Percentiles rank a stretch among this genome's conserved stretches.
phyloP scores from a whole-genome alignment of 2,113 vertebrate genomes.

The Etheostoma spectabile region DNA sequence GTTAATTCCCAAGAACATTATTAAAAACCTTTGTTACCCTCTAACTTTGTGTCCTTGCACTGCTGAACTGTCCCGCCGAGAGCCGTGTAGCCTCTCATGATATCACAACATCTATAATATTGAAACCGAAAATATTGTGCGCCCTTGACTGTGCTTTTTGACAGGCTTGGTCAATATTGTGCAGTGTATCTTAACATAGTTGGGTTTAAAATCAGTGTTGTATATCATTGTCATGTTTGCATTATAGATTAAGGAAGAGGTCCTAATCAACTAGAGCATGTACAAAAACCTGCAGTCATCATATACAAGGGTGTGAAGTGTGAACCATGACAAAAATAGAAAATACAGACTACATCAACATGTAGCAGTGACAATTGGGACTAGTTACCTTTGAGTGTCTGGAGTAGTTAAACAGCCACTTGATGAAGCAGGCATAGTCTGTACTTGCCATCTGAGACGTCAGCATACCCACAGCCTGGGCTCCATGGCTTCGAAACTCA shows the following conservation, averaged over 20 bases:
- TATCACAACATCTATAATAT: no score
- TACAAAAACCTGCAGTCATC: background rate
- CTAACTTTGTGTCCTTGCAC: no score
- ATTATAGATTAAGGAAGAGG: no score
- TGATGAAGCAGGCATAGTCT: slow-evolving; percentile 88
- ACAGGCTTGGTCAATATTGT: background rate
- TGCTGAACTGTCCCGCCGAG: no score
- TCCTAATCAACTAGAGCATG: background rate
- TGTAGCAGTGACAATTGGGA: background rate
- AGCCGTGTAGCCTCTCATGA: no score
- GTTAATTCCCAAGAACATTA: no score
- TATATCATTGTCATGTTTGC: background rate
- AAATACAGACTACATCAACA: background rate
- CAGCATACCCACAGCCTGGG: slow-evolving; percentile 87
- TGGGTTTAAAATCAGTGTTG: background rate
- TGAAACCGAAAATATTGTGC: background rate
- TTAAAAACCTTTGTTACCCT: no score
- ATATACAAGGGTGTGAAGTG: background rate
- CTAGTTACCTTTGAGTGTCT: slow-evolving; percentile 84
- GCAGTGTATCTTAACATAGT: background rate
- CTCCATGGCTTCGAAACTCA: slow-evolving; percentile 88
- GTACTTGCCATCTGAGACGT: slow-evolving; percentile 81
- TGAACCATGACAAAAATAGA: background rate
- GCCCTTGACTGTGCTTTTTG: background rate
- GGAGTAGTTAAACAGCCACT: slow-evolving; percentile 90